Evolutionary conservation across 2,888 invertebrate species (phyloP), one percentile per base, ranked within the genome.

Genomic region (Hesperia comma): DNA sequence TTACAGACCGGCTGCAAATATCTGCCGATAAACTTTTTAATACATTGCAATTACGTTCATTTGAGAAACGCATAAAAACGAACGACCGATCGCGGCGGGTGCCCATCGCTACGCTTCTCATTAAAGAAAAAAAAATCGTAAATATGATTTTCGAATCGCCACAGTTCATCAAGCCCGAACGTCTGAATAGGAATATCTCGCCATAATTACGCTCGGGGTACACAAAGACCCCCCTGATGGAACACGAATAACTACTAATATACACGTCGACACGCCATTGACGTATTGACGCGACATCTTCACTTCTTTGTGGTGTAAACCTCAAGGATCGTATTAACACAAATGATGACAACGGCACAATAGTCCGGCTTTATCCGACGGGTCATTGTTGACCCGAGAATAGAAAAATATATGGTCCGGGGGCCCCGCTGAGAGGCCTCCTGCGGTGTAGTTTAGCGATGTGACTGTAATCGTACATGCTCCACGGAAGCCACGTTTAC

Each of bases 281-380:
- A 90, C 84, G 84, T 80, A 77, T 82, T 81, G 84, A 83, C 80
- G 80, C 79, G 87, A 90, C 86, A 82, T 85, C 90, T 88, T 86
- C 90, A 89, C 87, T 81, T 79, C 86, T 85, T 91, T 92, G 92
- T 92, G 86, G 88, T 81, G 85, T 82, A 90, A 92, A 91, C 91
- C 92, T 92, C 91, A 89, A 90, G 89, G 87, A 87, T 89, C 87
- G 87, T 87, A 92, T 92, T 91, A 92, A 91, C 91, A 91, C 87
- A 87, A 88, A 90, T 86, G 90, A 91, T 90, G 92, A 92, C 92
- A 91, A 87, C 84, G 82, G 79, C 72, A 92, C 87, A 90, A 92
- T 88, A 78, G 85, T 73, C 74, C 76, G 76, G 79, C 83, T 87
- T 86, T 87, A 88, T 89, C 79, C 85, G 82, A 73, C 79, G 81